A percentile compares a stretch with the other conserved stretches of the same genome.
phyloP scores from a whole-genome alignment of 2,888 invertebrate species.

The Ethmia dodecea region DNA sequence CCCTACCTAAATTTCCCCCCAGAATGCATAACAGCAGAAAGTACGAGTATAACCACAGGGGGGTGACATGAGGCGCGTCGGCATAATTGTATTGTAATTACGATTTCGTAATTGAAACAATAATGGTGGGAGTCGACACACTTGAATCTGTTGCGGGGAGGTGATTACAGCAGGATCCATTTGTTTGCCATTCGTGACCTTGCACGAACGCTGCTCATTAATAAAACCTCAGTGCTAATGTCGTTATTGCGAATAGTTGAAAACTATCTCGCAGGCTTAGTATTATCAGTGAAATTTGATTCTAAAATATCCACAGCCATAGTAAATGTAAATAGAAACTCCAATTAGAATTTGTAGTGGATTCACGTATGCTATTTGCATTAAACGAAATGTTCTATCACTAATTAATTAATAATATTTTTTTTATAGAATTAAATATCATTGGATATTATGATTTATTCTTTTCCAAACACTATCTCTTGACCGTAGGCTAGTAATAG shows the following conservation, averaged over 20 bases:
- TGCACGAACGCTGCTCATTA: slow-evolving; percentile 39
- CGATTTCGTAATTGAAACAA: slow-evolving; percentile 32
- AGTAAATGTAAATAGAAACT: not conserved
- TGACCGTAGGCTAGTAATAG: too few species aligned
- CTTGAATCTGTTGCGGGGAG: slow-evolving; percentile 34
- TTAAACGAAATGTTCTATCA: not conserved
- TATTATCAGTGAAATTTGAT: not conserved
- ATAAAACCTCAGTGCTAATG: slow-evolving; percentile 32
- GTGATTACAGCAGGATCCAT: slow-evolving; percentile 38
- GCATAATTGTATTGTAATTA: too few species aligned
- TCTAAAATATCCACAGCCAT: not conserved
- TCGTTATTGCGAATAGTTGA: too few species aligned
- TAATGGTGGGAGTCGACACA: slow-evolving; percentile 32
- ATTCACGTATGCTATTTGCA: not conserved
- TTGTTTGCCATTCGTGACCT: slow-evolving; percentile 49
- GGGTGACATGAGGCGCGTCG: too few species aligned
- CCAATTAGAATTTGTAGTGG: not conserved
- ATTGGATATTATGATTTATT: too few species aligned
- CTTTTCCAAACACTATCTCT: too few species aligned
- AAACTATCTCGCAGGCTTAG: not conserved
- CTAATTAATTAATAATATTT: too few species aligned
- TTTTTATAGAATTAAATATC: too few species aligned
- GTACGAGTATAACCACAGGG: too few species aligned
- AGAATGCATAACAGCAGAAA: too few species aligned
- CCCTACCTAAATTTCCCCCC: too few species aligned